phyloP scores from a whole-genome alignment of 2,113 vertebrate species.

The Gallinago undulata region DNA sequence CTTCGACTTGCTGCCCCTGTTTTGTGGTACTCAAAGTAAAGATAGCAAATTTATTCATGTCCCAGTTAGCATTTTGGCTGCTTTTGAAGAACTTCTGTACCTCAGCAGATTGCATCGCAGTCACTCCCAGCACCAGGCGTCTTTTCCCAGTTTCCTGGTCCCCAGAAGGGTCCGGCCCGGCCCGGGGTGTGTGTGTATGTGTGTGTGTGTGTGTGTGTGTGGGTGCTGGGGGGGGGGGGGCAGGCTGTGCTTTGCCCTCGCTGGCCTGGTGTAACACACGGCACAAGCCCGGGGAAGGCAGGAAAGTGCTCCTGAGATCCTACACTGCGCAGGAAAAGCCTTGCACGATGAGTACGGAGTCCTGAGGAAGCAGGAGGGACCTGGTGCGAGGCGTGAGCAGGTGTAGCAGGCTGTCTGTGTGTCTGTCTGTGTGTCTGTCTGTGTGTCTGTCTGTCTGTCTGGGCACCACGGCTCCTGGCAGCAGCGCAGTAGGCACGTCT shows the following conservation, averaged over 20 bases:
- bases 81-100: neutral
- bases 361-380: neutral
- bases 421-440: neutral
- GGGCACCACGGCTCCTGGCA: neutral
- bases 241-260: neutral
- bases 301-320: neutral
- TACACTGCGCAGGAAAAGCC: neutral
- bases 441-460: neutral
- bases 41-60: neutral
- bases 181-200: no score
- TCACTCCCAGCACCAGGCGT: neutral
- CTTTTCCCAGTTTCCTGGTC: neutral
- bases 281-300: neutral
- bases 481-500: neutral
- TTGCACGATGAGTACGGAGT: fast-evolving
- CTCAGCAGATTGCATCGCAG: neutral
- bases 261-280: fast-evolving
- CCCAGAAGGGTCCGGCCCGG: fast-evolving
- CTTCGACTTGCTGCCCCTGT: neutral
- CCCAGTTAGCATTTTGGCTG: neutral
- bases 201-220: no score
- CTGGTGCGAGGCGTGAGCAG: neutral
- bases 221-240: fast-evolving
- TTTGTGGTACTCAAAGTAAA: neutral
- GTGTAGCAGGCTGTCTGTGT: no score